Evolutionary conservation across 2,888 invertebrate genomes (phyloP).

Genomic region (Thymelicus acteon): DNA sequence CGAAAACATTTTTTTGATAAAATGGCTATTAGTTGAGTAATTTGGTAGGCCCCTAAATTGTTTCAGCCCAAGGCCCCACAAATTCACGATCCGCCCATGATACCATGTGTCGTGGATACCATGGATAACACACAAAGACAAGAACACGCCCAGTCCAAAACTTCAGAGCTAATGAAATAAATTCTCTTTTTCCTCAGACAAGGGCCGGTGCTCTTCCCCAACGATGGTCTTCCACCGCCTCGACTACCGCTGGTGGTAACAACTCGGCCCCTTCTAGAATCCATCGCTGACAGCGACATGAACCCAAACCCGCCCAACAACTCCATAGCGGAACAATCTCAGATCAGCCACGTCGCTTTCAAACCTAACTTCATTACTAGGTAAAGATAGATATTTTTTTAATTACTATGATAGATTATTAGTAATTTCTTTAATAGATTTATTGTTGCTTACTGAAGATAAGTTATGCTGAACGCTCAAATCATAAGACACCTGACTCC

Average conservation of each 20-base stretch:
- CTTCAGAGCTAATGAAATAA: background rate
- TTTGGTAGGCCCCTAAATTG: no score
- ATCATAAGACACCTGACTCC: no score
- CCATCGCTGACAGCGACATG: conserved; percentile 70
- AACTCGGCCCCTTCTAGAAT: conserved; percentile 69
- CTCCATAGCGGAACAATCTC: conserved; percentile 53
- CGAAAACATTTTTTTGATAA: no score
- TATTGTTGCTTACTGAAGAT: no score
- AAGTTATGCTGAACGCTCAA: no score
- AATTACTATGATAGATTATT: background rate
- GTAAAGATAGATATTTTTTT: background rate
- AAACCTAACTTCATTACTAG: conserved; percentile 48
- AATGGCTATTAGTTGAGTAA: no score
- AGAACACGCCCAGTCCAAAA: no score
- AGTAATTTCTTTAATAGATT: no score
- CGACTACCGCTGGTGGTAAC: conserved; percentile 73
- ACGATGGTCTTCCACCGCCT: conserved; percentile 66
- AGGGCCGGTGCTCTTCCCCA: conserved; percentile 78
- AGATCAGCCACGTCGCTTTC: conserved; percentile 50
- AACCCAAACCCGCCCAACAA: conserved; percentile 52
- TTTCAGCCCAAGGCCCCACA: no score
- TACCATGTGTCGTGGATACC: no score
- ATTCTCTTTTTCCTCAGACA: conserved; percentile 55
- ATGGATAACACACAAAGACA: no score
- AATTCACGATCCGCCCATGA: no score